Evolutionary conservation across 2,888 invertebrate genomes (phyloP).

Genomic region (Caenorhabditis uteleia): DNA sequence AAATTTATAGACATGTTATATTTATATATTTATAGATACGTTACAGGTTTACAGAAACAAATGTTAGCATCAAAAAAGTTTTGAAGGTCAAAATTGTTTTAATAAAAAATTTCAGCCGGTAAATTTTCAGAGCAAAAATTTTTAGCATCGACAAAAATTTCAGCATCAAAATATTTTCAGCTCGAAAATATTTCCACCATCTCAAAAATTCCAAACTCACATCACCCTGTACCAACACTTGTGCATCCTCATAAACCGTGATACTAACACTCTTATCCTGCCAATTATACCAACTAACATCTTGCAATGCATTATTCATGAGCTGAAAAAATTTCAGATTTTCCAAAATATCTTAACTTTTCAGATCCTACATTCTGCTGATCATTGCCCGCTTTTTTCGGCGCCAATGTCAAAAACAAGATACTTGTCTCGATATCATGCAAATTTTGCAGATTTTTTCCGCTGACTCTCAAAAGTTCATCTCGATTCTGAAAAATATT

Average conservation of each 20-base stretch:
- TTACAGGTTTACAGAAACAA: too few species aligned
- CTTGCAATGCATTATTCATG: conserved; percentile 71
- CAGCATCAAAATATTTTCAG: not conserved
- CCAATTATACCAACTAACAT: conserved; percentile 75
- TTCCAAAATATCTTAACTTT: not conserved
- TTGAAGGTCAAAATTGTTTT: too few species aligned
- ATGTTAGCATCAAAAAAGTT: too few species aligned
- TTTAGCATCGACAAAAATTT: not conserved
- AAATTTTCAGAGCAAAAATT: too few species aligned
- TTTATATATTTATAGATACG: too few species aligned
- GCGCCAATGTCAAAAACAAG: conserved; percentile 53
- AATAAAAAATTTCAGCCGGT: too few species aligned
- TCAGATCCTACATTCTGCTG: conserved; percentile 15
- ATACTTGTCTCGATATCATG: conserved; percentile 47
- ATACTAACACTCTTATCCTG: conserved; percentile 74
- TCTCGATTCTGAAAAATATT: conserved; percentile 42
- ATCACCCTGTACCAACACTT: conserved; percentile 73
- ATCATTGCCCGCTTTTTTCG: conserved; percentile 56
- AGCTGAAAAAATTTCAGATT: conserved; percentile 69
- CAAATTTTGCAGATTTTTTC: conserved; percentile 37
- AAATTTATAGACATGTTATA: too few species aligned
- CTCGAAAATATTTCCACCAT: not conserved
- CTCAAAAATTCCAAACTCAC: conserved; percentile 72
- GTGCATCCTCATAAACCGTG: conserved; percentile 46
- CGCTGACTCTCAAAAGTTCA: conserved; percentile 41